Evolutionary conservation across 2,888 invertebrate genomes (phyloP).

Genomic region (Muschampia staudingeri): DNA sequence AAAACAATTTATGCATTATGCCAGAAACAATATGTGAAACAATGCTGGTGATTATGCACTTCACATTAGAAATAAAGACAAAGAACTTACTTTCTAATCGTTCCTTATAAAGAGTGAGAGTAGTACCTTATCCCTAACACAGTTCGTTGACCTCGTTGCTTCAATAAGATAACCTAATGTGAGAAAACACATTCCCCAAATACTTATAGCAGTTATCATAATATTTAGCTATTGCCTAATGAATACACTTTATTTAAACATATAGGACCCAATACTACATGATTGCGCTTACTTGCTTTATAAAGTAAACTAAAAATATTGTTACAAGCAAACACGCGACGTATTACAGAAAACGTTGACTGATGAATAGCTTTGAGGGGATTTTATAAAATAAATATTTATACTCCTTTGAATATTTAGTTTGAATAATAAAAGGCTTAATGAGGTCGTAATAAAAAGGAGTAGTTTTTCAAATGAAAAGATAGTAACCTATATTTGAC

Average conservation of each 20-base stretch:
- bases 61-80: no score
- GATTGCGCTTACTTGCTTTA: slow-evolving; percentile 19
- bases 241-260: slow-evolving; percentile 56
- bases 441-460: not conserved
- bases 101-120: not conserved
- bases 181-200: slow-evolving; percentile 78
- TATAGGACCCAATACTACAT: slow-evolving; percentile 1
- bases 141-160: slow-evolving; percentile 77
- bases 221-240: slow-evolving; percentile 74
- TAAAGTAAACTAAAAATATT: slow-evolving; percentile 36
- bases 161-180: slow-evolving; percentile 78
- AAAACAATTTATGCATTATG: no score
- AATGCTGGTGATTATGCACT: no score
- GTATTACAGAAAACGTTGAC: slow-evolving; percentile 19
- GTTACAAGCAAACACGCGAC: slow-evolving; percentile 29
- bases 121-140: slow-evolving; percentile 54
- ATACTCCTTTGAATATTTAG: not conserved
- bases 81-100: not conserved
- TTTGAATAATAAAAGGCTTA: not conserved
- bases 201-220: slow-evolving; percentile 77
- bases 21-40: no score
- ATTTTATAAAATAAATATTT: slow-evolving; percentile 29
- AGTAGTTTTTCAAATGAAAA: no score
- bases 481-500: no score
- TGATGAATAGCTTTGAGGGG: slow-evolving; percentile 33